phyloP scores from a whole-genome alignment of 2,888 invertebrate genomes.

The Fragum fragum region DNA sequence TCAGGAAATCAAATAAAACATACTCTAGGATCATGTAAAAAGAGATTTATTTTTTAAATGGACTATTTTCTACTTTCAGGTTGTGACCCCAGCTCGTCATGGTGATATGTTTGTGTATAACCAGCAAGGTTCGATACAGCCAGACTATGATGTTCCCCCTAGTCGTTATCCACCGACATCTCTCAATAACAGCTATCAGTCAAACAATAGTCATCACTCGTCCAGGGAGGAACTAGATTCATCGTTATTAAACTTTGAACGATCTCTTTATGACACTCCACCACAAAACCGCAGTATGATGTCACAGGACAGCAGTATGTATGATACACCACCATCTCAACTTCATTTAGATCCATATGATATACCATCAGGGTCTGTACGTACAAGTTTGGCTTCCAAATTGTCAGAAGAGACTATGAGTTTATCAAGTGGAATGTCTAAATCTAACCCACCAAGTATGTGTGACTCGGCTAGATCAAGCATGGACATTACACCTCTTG shows the following conservation, averaged over 20 bases:
- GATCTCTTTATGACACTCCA: slow-evolving; percentile 75
- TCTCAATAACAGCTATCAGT: slow-evolving; percentile 69
- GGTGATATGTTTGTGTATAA: slow-evolving; percentile 65
- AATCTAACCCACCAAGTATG: slow-evolving; percentile 88
- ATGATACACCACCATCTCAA: slow-evolving; percentile 78
- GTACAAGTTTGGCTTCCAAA: slow-evolving; percentile 86
- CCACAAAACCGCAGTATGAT: slow-evolving; percentile 66
- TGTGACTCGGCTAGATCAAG: slow-evolving; percentile 88
- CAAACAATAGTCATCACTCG: slow-evolving; percentile 55
- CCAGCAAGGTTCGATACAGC: slow-evolving; percentile 52
- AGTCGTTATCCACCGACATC: slow-evolving; percentile 67
- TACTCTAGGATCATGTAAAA: no score
- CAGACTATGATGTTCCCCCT: slow-evolving; percentile 84
- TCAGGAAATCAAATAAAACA: no score
- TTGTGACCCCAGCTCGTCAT: slow-evolving; percentile 65
- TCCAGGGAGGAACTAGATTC: slow-evolving; percentile 63
- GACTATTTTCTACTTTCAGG: slow-evolving; percentile 62
- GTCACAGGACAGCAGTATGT: slow-evolving; percentile 64
- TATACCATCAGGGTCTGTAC: slow-evolving; percentile 78
- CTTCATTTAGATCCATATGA: slow-evolving; percentile 68
- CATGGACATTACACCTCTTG: slow-evolving; percentile 83
- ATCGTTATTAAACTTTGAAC: slow-evolving; percentile 62
- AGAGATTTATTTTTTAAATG: no score
- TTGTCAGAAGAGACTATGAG: slow-evolving; percentile 85
- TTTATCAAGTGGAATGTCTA: slow-evolving; percentile 87